Evolutionary conservation across 2,888 invertebrate genomes (phyloP).

Genomic region (Clunio marinus): DNA sequence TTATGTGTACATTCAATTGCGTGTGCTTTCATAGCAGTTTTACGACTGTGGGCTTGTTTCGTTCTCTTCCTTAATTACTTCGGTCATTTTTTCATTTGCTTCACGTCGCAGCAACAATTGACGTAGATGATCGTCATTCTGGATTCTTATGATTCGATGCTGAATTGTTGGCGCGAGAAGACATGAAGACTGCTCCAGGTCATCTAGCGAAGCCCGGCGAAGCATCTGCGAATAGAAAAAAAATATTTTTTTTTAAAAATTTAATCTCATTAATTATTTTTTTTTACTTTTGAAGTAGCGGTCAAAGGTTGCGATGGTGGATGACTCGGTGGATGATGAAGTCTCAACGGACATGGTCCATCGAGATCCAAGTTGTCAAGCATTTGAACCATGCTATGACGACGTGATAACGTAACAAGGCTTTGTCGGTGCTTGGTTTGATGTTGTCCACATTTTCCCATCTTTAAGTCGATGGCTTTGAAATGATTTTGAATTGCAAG

Average conservation of each 20-base stretch:
- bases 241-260: background rate
- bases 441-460: constrained; percentile 59
- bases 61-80: constrained; percentile 66
- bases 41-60: constrained; percentile 43
- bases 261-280: background rate
- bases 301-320: background rate
- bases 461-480: constrained; percentile 74
- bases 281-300: constrained; percentile 36
- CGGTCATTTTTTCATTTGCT: constrained; percentile 59
- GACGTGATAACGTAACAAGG: constrained; percentile 73
- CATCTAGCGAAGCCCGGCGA: constrained; percentile 71
- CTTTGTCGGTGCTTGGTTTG: constrained; percentile 80
- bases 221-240: constrained; percentile 54
- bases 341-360: constrained; percentile 65
- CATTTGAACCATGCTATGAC: constrained; percentile 76
- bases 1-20: background rate
- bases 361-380: constrained; percentile 65
- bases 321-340: constrained; percentile 20
- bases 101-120: constrained; percentile 49
- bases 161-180: constrained; percentile 76
- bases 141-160: constrained; percentile 71
- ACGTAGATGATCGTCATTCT: constrained; percentile 59
- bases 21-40: background rate
- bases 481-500: constrained; percentile 87
- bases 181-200: constrained; percentile 75